Conservation (phyloP, 2,888 invertebrate species). For the Cataglyphis livida region DNA sequence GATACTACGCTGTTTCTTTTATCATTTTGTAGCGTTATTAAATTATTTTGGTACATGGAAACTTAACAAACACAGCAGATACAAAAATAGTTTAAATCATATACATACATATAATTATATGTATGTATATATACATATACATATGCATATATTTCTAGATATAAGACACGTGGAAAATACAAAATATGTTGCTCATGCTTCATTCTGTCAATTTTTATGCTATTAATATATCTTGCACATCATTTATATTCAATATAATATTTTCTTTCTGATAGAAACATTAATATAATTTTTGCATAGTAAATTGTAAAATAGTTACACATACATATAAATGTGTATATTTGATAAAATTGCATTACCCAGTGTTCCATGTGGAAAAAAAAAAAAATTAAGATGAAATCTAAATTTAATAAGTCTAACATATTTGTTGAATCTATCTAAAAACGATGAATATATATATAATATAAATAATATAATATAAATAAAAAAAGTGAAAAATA, state of each 20-base stretch:
- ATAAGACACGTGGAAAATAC: conserved; percentile 42
- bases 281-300: conserved; percentile 19
- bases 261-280: conserved; percentile 19
- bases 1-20: conserved; percentile 17
- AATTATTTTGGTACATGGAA: conserved; percentile 58
- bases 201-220: conserved; percentile 1
- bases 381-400: neutral
- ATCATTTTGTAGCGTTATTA: conserved; percentile 18
- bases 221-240: conserved; percentile 20
- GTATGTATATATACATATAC: neutral
- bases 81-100: conserved; percentile 53
- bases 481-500: neutral
- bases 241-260: conserved; percentile 28
- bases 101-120: conserved; percentile 2
- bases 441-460: neutral
- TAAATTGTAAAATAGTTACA: conserved; percentile 17
- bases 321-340: neutral
- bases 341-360: conserved; percentile 42
- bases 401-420: neutral
- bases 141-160: neutral
- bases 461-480: too few species aligned
- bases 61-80: conserved; percentile 70
- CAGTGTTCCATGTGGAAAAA: conserved; percentile 55
- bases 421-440: neutral
- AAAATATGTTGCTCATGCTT: conserved; percentile 26